A percentile compares a stretch with the other conserved stretches of the same genome.
Conservation (phyloP, 1,140 invertebrate species). For the Eumaeus atala region DNA sequence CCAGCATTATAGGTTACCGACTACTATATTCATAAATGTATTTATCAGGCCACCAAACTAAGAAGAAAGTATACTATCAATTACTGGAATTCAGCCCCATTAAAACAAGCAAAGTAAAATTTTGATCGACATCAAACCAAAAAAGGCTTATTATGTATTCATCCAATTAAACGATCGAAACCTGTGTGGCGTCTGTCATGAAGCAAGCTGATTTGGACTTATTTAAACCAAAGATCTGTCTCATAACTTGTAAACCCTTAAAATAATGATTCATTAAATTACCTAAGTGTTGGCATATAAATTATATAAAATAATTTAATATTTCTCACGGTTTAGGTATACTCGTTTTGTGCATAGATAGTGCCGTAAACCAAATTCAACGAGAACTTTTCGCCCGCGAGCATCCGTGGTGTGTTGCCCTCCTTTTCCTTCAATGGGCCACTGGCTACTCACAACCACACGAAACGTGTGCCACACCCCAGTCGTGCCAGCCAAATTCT, state of each 20-base stretch:
- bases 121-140: conserved; percentile 4
- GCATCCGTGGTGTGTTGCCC: no score
- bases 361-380: no score
- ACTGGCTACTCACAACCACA: no score
- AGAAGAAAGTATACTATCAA: no score
- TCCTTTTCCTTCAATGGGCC: no score
- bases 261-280: conserved; percentile 26
- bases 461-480: no score
- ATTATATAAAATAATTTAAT: neutral
- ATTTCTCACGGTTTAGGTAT: neutral
- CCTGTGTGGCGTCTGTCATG: conserved; percentile 17
- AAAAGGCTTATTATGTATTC: conserved; percentile 15
- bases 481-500: no score
- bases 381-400: no score
- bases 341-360: no score
- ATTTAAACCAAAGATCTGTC: conserved; percentile 20
- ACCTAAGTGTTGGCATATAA: conserved; percentile 16
- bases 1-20: no score
- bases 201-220: conserved; percentile 15
- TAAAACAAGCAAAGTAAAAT: neutral
- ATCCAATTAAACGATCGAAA: conserved; percentile 17
- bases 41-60: no score
- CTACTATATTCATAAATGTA: no score
- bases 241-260: conserved; percentile 20
- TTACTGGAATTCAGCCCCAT: neutral